Evolutionary conservation across 1,140 invertebrate species (phyloP), one percentile per base, ranked within the genome.

Genomic region (Ruditapes philippinarum): DNA sequence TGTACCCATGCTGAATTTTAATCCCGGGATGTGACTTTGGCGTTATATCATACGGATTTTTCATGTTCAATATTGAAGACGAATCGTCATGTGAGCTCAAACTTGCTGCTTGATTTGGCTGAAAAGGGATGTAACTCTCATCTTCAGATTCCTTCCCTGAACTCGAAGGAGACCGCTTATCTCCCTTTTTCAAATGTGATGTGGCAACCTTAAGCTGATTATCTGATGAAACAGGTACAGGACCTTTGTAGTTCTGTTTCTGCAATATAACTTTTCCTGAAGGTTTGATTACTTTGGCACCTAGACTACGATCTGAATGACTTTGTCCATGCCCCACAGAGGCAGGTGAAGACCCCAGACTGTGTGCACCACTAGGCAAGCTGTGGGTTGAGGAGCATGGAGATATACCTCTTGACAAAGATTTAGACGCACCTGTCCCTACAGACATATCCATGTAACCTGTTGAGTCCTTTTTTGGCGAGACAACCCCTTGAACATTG

Each of bases 391-490:
- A 79, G 49, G 51, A 79, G 49, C 22, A 74, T 57, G 45, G 54
- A 51, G 51, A 86, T 70, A 51, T 60, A 45, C 70, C 68, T 82
- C 74, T 9, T 25, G 74, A 45, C 60, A 84, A 5, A 28, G 62
- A 42, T 86, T 89, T 76, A 86, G 81, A 12, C 62, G 81, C 4
- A 57, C 88, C 65, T 19, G 80, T 86, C 12, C 92, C 92, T 2
- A 92, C 31, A 19, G 91, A 91, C 94, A 94, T 94, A 88, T 93
- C 92, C n/a, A 94, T 88, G 49, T 93, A 94, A 1, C 93, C 91
- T 51, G 85, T 90, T 42, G 65, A 28, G 79, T 91, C 90, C 49
- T 70, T 82, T 62, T 68, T 78, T 28, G 60, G 76, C 0, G 45
- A 74, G 7, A 60, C 14, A 14, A 62, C 45, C 25, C 49, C n/a